These are phyloP conservation scores for Bombycilla garrulus DNA, from an alignment of 2,113 vertebrate genomes.

Conservation along the genomic window DNA sequence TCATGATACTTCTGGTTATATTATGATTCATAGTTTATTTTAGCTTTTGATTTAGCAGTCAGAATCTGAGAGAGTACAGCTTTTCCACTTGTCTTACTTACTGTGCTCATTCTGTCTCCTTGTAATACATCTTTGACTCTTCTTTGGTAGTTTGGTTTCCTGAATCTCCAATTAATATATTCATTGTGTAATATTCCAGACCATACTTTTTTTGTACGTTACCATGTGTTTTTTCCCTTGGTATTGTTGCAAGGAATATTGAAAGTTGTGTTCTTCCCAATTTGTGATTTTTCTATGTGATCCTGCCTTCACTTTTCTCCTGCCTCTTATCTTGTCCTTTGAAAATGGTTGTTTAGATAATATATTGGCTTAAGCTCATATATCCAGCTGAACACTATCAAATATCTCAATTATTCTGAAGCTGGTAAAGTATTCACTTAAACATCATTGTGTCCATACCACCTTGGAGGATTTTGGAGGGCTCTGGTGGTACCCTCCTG, in stretches of 20 bases:
- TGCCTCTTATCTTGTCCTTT: neutral
- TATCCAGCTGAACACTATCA: neutral
- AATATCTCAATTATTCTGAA: neutral
- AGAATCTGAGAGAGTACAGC: neutral
- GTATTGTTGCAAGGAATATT: neutral
- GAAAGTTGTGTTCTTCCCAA: neutral
- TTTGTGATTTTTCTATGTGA: neutral
- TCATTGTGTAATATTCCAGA: neutral
- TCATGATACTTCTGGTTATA: neutral
- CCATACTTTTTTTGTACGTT: neutral
- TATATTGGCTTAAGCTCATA: neutral
- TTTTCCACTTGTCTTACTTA: neutral
- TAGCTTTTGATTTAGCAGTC: neutral
- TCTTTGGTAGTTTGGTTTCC: neutral
- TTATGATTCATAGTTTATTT: neutral
- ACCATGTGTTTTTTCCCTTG: neutral
- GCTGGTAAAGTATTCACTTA: neutral
- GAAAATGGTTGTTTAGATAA: neutral
- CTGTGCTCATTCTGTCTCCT: neutral
- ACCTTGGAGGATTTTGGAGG: neutral
- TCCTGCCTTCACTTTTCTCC: accelerated
- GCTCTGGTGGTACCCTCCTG: neutral
- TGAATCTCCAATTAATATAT: neutral
- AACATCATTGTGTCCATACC: neutral
- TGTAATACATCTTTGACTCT: neutral